Percentiles rank a stretch among this genome's conserved stretches.
These are phyloP conservation scores for Temnothorax ravouxi DNA, from an alignment of 2,888 invertebrate species.

Conservation along the genomic window DNA sequence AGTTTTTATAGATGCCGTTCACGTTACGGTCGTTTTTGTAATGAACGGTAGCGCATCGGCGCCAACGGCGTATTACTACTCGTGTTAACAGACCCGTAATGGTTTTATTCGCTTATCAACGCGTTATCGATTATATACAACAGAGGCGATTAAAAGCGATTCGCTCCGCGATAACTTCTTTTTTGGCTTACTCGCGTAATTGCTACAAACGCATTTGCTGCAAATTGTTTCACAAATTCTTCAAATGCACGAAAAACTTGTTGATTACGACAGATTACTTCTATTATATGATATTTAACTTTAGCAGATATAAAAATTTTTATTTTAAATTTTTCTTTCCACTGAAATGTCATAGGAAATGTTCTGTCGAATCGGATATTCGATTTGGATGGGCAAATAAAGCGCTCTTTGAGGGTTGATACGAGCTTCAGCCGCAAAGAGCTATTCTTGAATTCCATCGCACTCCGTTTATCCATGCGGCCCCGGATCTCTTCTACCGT, in stretches of 20 bases:
- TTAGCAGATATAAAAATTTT: too few species aligned
- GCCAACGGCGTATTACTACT: neutral
- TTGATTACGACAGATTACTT: too few species aligned
- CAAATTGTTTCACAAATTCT: neutral
- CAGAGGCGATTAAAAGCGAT: neutral
- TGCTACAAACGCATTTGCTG: neutral
- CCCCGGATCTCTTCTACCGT: neutral
- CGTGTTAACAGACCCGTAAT: slow-evolving; percentile 8
- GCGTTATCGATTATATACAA: neutral
- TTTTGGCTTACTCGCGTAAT: neutral
- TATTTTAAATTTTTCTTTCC: neutral
- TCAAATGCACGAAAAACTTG: neutral
- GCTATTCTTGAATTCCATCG: neutral
- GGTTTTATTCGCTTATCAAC: slow-evolving; percentile 6
- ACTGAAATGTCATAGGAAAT: neutral
- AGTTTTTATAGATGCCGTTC: slow-evolving; percentile 44
- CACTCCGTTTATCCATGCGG: slow-evolving; percentile 7
- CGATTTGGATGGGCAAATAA: neutral
- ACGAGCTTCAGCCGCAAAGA: neutral
- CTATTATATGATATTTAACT: too few species aligned
- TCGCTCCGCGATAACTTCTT: neutral
- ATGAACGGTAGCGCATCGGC: slow-evolving; percentile 3
- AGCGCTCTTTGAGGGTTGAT: neutral
- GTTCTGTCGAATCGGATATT: neutral
- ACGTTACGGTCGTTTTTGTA: slow-evolving; percentile 30